Conservation (phyloP, 2,888 invertebrate genomes). For the Sarcophaga subvicina region DNA sequence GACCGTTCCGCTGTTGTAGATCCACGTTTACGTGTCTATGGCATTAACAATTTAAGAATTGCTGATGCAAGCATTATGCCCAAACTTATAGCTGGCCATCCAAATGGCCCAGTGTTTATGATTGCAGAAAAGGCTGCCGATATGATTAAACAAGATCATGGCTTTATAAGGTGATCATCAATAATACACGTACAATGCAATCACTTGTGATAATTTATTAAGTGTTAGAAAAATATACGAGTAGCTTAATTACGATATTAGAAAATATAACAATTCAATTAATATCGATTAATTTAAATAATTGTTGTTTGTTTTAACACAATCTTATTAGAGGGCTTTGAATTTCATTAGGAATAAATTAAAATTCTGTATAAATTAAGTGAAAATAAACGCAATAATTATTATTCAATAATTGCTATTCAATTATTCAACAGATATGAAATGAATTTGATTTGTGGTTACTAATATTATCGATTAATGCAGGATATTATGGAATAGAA, state of each 20-base stretch:
- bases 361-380: background rate
- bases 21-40: conserved; percentile 83
- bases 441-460: too few species aligned
- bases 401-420: too few species aligned
- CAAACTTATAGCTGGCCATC: conserved; percentile 83
- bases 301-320: conserved; percentile 52
- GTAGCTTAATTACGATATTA: too few species aligned
- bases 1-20: conserved; percentile 86
- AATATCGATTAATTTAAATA: background rate
- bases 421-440: too few species aligned
- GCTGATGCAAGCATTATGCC: conserved; percentile 84
- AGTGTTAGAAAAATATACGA: too few species aligned
- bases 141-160: conserved; percentile 83
- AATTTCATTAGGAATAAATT: background rate
- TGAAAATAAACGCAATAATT: background rate
- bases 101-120: conserved; percentile 83
- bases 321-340: background rate
- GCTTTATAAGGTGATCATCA: conserved; percentile 10
- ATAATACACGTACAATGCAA: conserved; percentile 72
- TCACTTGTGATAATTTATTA: background rate
- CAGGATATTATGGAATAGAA: too few species aligned
- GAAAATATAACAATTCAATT: too few species aligned
- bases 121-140: conserved; percentile 84
- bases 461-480: too few species aligned
- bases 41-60: conserved; percentile 83